Conservation (phyloP, 2,888 invertebrate species). For the Lordiphosa fenestrarum region DNA sequence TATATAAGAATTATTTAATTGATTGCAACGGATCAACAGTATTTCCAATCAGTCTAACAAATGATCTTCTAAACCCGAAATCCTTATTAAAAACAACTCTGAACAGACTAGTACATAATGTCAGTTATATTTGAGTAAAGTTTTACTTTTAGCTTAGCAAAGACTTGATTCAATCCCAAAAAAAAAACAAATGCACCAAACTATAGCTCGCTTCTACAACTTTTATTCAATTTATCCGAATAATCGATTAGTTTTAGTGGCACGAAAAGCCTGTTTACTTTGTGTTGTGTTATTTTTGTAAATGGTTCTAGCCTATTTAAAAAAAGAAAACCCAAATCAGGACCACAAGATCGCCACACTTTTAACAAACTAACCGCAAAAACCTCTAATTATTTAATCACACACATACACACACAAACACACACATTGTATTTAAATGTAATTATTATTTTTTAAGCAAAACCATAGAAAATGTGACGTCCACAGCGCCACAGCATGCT, state of each 20-base stretch:
- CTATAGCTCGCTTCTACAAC: constrained; percentile 18
- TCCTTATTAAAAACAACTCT: constrained; percentile 12
- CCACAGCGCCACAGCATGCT: constrained; percentile 29
- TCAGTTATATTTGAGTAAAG: constrained; percentile 10
- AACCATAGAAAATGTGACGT: constrained; percentile 31
- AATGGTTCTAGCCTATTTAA: constrained; percentile 15
- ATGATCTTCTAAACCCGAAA: constrained; percentile 18
- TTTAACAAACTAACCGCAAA: constrained; percentile 52
- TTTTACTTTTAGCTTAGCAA: constrained; percentile 1
- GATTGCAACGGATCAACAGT: constrained; percentile 6
- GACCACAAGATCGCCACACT: constrained; percentile 24
- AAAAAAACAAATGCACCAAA: constrained; percentile 2
- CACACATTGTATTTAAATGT: constrained; percentile 2
- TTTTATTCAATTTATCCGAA: constrained; percentile 17
- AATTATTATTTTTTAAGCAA: constrained; percentile 38
- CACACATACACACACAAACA: constrained; percentile 24
- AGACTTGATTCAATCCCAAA: constrained; percentile 19
- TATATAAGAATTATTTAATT: constrained; percentile 3
- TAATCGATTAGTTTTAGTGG: constrained; percentile 27
- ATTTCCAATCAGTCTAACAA: constrained; percentile 9
- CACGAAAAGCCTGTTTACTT: constrained; percentile 48
- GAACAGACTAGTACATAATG: constrained; percentile 13
- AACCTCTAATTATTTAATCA: constrained; percentile 61
- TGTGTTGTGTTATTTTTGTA: constrained; percentile 43
- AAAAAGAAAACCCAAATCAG: background rate